Conservation (phyloP, 2,797 vertebrate species). For the Sebastes oblongus region DNA sequence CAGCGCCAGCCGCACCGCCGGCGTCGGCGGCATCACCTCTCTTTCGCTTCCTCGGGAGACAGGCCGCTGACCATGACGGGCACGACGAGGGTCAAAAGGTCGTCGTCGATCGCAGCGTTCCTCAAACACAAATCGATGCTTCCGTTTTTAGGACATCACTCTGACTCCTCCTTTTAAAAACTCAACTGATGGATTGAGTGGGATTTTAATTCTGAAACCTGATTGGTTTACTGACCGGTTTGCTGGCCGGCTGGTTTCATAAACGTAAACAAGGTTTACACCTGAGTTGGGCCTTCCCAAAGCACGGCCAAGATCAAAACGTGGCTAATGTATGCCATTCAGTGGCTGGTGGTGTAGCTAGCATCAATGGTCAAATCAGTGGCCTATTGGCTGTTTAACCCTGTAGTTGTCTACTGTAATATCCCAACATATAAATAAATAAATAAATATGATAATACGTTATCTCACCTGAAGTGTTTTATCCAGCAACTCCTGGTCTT, state of each 20-base stretch:
- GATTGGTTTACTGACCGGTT: background rate
- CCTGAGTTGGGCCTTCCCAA: background rate
- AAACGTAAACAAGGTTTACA: background rate
- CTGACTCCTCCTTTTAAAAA: constrained; percentile 29
- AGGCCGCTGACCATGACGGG: constrained; percentile 12
- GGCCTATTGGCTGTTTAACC: background rate
- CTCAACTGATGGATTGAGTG: background rate
- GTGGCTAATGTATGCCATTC: too few relatives aligned
- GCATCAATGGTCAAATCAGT: too few relatives aligned
- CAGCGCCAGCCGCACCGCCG: background rate
- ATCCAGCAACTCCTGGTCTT: too few relatives aligned
- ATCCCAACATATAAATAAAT: too few relatives aligned
- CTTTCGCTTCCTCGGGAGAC: constrained; percentile 18
- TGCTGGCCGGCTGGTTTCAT: background rate
- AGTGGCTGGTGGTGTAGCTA: too few relatives aligned
- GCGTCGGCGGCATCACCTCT: constrained; percentile 24
- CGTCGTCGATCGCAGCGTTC: constrained; percentile 75
- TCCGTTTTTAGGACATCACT: constrained; percentile 35
- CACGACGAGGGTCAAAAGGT: constrained; percentile 68
- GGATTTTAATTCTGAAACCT: background rate
- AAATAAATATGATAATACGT: background rate
- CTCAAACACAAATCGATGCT: constrained; percentile 78
- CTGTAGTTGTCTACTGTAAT: background rate
- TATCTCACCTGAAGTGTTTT: too few relatives aligned
- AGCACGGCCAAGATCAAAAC: background rate